Conservation (phyloP, 2,113 vertebrate genomes). For the Elgaria multicarinata region DNA sequence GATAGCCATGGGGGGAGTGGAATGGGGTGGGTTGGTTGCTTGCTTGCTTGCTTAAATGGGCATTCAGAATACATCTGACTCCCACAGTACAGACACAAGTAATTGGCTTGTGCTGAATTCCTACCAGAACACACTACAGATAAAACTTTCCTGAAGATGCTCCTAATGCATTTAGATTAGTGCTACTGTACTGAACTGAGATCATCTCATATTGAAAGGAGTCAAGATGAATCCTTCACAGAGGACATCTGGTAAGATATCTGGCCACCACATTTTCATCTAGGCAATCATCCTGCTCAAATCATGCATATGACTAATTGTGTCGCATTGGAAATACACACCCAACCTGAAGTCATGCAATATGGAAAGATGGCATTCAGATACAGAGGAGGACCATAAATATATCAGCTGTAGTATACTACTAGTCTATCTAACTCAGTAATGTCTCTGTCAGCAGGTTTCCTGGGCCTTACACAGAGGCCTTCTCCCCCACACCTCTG, state of each 20-base stretch:
- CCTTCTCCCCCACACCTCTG: too few species aligned
- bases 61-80: constrained; percentile 20
- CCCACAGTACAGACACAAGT: background rate
- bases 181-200: background rate
- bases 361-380: background rate
- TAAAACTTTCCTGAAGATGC: background rate
- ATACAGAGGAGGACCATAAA: background rate
- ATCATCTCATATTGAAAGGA: background rate
- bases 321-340: too few species aligned
- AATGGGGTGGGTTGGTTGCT: background rate
- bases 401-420: too few species aligned
- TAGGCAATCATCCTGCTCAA: background rate
- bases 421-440: too few species aligned
- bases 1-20: background rate
- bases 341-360: background rate
- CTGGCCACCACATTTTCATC: background rate
- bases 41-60: too few species aligned
- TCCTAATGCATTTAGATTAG: background rate
- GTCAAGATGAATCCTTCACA: background rate
- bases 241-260: background rate
- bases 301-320: background rate
- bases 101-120: background rate
- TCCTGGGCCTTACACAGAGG: too few species aligned
- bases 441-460: too few species aligned
- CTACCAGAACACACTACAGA: background rate